Conservation (phyloP, 2,797 vertebrate genomes). For the Diplodus puntazzo region DNA sequence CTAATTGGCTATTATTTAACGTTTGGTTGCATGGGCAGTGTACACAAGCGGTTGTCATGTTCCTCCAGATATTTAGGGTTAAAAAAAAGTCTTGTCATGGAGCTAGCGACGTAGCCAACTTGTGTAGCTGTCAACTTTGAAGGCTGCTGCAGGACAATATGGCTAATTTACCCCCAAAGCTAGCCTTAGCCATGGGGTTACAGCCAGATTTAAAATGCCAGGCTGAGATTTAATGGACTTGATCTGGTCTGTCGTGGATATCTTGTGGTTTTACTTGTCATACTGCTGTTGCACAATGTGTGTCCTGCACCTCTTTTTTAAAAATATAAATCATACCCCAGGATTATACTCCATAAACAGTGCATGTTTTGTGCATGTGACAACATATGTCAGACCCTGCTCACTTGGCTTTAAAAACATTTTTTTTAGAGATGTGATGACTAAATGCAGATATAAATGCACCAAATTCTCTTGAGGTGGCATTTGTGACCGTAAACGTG, state of each 20-base stretch:
- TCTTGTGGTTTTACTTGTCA: not conserved
- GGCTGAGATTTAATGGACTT: conserved; percentile 41
- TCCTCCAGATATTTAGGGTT: conserved; percentile 6
- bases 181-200: conserved; percentile 37
- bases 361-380: not conserved
- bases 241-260: conserved; percentile 1
- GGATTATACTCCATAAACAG: not conserved
- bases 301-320: not conserved
- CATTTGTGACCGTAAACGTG: too few species aligned
- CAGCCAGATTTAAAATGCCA: conserved; percentile 36
- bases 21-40: conserved; percentile 45
- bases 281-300: not conserved
- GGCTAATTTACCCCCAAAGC: conserved; percentile 44
- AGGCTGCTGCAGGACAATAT: conserved; percentile 48
- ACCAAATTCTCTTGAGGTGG: too few species aligned
- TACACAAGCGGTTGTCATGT: conserved; percentile 46
- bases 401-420: too few species aligned
- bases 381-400: too few species aligned
- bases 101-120: conserved; percentile 14
- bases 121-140: conserved; percentile 66
- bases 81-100: conserved; percentile 41
- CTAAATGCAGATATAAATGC: too few species aligned
- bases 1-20: conserved; percentile 68
- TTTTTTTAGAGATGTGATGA: too few species aligned
- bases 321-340: not conserved